These are phyloP conservation scores for Dicyrtoma fusca DNA, from an alignment of 2,888 invertebrate species.

Conservation along the genomic window DNA sequence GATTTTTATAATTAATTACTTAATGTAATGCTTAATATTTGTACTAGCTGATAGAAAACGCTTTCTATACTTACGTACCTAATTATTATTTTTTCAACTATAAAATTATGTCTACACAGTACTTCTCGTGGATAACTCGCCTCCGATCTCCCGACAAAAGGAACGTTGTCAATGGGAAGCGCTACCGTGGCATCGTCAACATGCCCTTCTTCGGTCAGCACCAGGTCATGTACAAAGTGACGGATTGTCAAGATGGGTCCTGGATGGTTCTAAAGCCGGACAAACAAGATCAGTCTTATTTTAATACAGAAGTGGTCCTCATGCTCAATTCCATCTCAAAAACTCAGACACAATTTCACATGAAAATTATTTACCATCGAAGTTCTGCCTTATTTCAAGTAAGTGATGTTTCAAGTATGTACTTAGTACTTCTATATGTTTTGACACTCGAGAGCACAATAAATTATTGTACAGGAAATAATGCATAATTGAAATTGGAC, in stretches of 20 bases:
- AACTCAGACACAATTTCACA: conserved; percentile 49
- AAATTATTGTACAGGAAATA: too few relatives aligned
- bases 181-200: conserved; percentile 49
- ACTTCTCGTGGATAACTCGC: conserved; percentile 51
- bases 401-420: background rate
- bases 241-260: conserved; percentile 48
- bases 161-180: conserved; percentile 49
- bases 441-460: too few relatives aligned
- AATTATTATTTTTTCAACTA: too few relatives aligned
- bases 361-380: conserved; percentile 54
- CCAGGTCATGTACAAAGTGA: conserved; percentile 45
- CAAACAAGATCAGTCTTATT: conserved; percentile 41
- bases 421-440: too few relatives aligned
- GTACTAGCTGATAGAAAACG: too few relatives aligned
- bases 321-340: conserved; percentile 48
- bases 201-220: conserved; percentile 54
- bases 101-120: conserved; percentile 33
- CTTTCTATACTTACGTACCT: too few relatives aligned
- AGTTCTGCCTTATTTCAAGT: conserved; percentile 54
- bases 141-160: conserved; percentile 46
- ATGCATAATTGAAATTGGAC: too few relatives aligned
- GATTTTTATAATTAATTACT: too few relatives aligned
- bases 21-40: too few relatives aligned
- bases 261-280: conserved; percentile 52
- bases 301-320: conserved; percentile 51